Percentiles rank a stretch among this genome's conserved stretches.
phyloP scores from a whole-genome alignment of 2,797 vertebrate genomes.

The Myiotriccus ornatus region DNA sequence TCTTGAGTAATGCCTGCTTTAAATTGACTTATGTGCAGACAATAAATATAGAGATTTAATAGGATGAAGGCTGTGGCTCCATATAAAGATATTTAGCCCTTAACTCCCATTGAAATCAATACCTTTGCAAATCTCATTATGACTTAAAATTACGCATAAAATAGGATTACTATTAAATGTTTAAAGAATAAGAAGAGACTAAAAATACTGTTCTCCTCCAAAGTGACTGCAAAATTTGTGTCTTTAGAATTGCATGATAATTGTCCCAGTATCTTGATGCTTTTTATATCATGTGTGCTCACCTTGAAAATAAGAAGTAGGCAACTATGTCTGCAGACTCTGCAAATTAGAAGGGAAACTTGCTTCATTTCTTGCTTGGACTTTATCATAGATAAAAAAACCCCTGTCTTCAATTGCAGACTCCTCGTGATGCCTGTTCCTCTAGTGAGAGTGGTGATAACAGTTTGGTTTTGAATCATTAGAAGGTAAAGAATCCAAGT shows the following conservation, averaged over 20 bases:
- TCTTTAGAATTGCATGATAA: not conserved
- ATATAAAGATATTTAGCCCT: constrained; percentile 9
- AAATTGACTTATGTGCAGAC: constrained; percentile 13
- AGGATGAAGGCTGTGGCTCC: not conserved
- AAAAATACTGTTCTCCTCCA: not conserved
- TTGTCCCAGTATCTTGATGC: not conserved
- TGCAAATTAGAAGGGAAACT: not conserved
- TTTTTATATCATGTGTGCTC: not conserved
- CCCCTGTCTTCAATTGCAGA: not conserved
- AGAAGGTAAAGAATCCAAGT: not conserved
- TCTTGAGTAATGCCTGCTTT: not conserved
- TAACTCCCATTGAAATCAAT: constrained; percentile 34
- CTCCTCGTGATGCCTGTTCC: not conserved
- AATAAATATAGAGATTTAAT: constrained; percentile 30
- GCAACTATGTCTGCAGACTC: not conserved
- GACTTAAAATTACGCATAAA: not conserved
- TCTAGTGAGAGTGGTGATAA: not conserved
- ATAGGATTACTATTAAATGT: not conserved
- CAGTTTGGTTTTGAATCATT: not conserved
- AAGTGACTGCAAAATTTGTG: not conserved
- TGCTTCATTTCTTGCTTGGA: not conserved
- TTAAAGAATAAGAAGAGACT: not conserved
- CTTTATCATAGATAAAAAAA: not conserved
- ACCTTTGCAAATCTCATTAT: not conserved
- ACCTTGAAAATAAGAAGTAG: not conserved